A percentile compares a stretch with the other conserved stretches of the same genome.
These are phyloP conservation scores for Mythimna vitellina DNA, from an alignment of 2,888 invertebrate genomes.

Conservation along the genomic window DNA sequence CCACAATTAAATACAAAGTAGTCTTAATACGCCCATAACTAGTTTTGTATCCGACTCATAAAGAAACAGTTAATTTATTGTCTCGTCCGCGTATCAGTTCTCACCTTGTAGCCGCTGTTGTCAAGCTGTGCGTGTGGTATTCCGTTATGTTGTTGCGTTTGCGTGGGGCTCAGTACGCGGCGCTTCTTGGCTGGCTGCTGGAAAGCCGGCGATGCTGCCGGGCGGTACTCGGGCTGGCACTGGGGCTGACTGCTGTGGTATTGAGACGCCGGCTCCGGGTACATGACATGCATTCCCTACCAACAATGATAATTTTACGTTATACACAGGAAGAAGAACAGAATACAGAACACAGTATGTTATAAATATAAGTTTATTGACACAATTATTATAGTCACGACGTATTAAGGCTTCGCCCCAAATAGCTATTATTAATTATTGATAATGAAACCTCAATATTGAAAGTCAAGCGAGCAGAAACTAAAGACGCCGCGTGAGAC, in stretches of 20 bases:
- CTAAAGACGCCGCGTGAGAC: slow-evolving; percentile 57
- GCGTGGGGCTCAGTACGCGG: slow-evolving; percentile 82
- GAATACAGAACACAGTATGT: background rate
- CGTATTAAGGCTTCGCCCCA: slow-evolving; percentile 4
- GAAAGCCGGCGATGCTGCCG: slow-evolving; percentile 84
- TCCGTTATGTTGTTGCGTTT: slow-evolving; percentile 66
- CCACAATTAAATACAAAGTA: slow-evolving; percentile 1
- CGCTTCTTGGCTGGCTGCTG: slow-evolving; percentile 86
- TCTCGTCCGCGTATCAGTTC: slow-evolving; percentile 30
- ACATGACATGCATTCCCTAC: slow-evolving; percentile 97
- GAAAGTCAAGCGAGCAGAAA: slow-evolving; percentile 57
- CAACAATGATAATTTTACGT: slow-evolving; percentile 51
- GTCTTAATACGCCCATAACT: slow-evolving; percentile 12
- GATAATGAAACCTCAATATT: slow-evolving; percentile 56
- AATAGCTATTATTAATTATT: slow-evolving; percentile 42
- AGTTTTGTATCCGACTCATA: slow-evolving; percentile 13
- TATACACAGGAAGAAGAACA: slow-evolving; percentile 21
- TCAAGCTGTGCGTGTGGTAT: slow-evolving; percentile 74
- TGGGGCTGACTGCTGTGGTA: slow-evolving; percentile 87
- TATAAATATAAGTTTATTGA: background rate
- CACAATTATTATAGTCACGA: background rate
- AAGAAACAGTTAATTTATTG: slow-evolving; percentile 34
- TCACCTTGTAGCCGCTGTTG: slow-evolving; percentile 84
- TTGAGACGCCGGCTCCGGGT: slow-evolving; percentile 91
- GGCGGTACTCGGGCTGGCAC: slow-evolving; percentile 81